Evolutionary conservation across 2,797 vertebrate genomes (phyloP).

Genomic region (Zalophus californianus): DNA sequence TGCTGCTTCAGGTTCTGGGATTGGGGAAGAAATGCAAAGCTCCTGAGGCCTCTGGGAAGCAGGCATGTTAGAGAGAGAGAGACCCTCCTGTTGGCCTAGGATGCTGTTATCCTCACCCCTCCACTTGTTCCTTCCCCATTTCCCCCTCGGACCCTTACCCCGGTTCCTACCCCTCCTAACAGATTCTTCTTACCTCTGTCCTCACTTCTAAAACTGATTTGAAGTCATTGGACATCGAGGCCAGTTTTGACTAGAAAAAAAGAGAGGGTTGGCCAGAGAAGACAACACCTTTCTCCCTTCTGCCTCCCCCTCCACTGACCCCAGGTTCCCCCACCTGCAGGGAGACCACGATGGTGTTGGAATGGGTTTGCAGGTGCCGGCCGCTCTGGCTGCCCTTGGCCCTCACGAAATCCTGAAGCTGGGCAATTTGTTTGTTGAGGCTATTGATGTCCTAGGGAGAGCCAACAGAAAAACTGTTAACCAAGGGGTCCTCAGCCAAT

Average conservation of each 20-base stretch:
- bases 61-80: not conserved
- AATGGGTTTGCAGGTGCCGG: constrained; percentile 94
- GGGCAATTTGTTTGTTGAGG: constrained; percentile 97
- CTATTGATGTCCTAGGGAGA: constrained; percentile 94
- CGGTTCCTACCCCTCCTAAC: not conserved
- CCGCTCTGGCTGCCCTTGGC: constrained; percentile 93
- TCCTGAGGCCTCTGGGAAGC: constrained; percentile 34
- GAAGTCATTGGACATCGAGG: constrained; percentile 98
- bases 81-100: not conserved
- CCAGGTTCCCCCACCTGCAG: constrained; percentile 89
- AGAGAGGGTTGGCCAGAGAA: not conserved
- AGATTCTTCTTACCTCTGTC: constrained; percentile 93
- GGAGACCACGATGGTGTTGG: constrained; percentile 96
- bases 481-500: not conserved
- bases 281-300: not conserved
- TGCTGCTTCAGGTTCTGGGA: constrained; percentile 96
- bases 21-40: constrained; percentile 23
- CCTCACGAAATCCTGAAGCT: constrained; percentile 94
- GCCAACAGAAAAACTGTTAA: not conserved
- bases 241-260: constrained; percentile 93
- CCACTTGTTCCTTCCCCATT: not conserved
- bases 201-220: constrained; percentile 97
- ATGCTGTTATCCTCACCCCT: not conserved
- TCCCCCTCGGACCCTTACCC: not conserved
- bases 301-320: not conserved